These are phyloP conservation scores for Tetropium fuscum DNA, from an alignment of 2,888 invertebrate species.

Conservation along the genomic window DNA sequence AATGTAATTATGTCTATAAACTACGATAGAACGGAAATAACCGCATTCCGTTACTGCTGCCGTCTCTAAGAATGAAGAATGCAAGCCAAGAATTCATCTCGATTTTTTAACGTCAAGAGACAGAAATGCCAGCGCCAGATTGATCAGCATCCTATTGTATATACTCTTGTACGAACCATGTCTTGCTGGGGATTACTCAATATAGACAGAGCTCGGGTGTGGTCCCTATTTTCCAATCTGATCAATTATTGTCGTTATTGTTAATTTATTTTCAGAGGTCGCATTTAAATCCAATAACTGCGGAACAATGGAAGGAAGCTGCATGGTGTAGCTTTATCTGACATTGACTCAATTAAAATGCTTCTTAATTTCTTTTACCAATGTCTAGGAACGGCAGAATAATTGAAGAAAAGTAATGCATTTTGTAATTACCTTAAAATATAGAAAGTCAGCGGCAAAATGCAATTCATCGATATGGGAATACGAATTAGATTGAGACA, in stretches of 20 bases:
- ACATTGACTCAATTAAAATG: no score
- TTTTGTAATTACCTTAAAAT: no score
- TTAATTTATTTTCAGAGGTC: conserved; percentile 17
- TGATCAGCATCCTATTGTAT: conserved; percentile 13
- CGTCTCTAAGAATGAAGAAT: not conserved
- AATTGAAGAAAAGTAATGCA: no score
- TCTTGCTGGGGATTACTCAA: conserved; percentile 20
- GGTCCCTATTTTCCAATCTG: conserved; percentile 8
- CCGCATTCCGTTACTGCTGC: no score
- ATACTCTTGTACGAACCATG: conserved; percentile 10
- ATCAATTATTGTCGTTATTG: conserved; percentile 18
- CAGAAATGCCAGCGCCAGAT: not conserved
- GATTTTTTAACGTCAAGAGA: conserved; percentile 3
- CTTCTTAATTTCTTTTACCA: no score
- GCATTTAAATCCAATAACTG: conserved; percentile 4
- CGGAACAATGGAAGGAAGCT: conserved; percentile 12
- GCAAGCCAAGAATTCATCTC: not conserved
- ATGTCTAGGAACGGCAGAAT: no score
- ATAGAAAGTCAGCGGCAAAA: no score
- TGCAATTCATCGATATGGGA: no score
- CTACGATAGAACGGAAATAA: no score
- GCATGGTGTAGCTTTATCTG: no score
- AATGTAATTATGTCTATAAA: no score
- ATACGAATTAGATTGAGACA: no score
- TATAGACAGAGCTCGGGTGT: conserved; percentile 17